Evolutionary conservation across 2,113 vertebrate genomes (phyloP), one percentile per base, ranked within the genome.

Genomic region (Oplegnathus fasciatus): DNA sequence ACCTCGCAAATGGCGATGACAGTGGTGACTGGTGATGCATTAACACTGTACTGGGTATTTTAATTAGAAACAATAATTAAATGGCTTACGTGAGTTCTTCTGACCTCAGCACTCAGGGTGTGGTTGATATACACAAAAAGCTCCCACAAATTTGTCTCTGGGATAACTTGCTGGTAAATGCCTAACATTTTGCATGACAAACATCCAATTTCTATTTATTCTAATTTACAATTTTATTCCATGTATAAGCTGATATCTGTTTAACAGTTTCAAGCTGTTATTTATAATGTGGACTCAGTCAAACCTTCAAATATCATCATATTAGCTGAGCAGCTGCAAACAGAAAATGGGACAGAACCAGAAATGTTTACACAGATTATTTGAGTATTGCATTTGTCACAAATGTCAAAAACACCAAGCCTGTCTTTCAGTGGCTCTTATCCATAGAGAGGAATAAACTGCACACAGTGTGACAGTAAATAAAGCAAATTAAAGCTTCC

Each of bases 401-500:
- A 58, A 65, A 75, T 72, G 32, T 78, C 52, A 76, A 61, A 89
- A 78, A 54, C 0, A 20, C 42, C 15, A 34, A 77, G n/a, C 11
- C 30, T 48, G 58, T 73, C 40, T 84, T 26, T 52, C 26, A 42
- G 65, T 30, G 22, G 34, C 37, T 89, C 37, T 62, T 48, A 55
- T 52, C 55, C 48, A 66, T 13, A 72, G 54, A 73, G 50, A 80
- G 13, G 44, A 81, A 76, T 78, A 62, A 79, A 86, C 50, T 74
- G 24, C 73, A 58, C 78, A 44, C 79, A 87, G 64, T 75, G 73
- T 76, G 70, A 78, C 76, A 91, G 86, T 89, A 93, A 92, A 93
- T 92, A 90, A 90, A 88, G 68, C 76, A 86, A 92, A 91, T 78
- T 76, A 90, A 90, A 85, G 85, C 70, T 72, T 86, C 85, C 78